phyloP scores from a whole-genome alignment of 2,113 vertebrate genomes.

The Pardalotus punctatus region DNA sequence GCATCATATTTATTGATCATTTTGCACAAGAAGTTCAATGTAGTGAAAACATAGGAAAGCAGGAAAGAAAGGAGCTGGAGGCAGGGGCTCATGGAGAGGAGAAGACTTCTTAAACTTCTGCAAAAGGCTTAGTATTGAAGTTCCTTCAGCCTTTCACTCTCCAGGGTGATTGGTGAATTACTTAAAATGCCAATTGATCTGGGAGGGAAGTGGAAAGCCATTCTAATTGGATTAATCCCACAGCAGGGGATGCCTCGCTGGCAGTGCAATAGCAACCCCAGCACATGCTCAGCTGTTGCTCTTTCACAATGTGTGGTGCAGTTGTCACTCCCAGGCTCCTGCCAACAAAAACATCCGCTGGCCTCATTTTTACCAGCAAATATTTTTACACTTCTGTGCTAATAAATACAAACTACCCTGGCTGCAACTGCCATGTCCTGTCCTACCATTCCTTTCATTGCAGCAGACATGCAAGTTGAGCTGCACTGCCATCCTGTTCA shows the following conservation, averaged over 20 bases:
- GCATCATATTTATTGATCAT: rapidly evolving
- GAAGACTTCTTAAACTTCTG: not conserved
- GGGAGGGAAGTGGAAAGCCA: conserved; percentile 65
- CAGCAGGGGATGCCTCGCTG: conserved; percentile 24
- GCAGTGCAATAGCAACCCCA: conserved; percentile 11
- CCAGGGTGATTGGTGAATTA: conserved; percentile 24
- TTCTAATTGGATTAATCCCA: conserved; percentile 64
- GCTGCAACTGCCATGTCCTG: not conserved
- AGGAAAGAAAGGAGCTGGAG: not conserved
- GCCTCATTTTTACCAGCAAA: conserved; percentile 63
- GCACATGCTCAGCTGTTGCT: conserved; percentile 66
- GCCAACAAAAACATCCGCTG: conserved; percentile 72
- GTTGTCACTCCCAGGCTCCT: conserved; percentile 43
- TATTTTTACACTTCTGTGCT: conserved; percentile 56
- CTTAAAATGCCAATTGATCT: conserved; percentile 35
- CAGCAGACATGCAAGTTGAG: not conserved
- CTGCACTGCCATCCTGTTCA: rapidly evolving
- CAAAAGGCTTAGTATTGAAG: not conserved
- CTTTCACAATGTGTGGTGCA: conserved; percentile 45
- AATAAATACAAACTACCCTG: conserved; percentile 56
- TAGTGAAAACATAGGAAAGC: not conserved
- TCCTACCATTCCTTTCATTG: not conserved
- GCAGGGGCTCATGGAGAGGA: not conserved
- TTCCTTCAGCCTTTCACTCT: not conserved
- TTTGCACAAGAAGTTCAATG: not conserved